A percentile compares a stretch with the other conserved stretches of the same genome.
Conservation (phyloP, 2,113 vertebrate genomes). For the Eolophus roseicapilla region DNA sequence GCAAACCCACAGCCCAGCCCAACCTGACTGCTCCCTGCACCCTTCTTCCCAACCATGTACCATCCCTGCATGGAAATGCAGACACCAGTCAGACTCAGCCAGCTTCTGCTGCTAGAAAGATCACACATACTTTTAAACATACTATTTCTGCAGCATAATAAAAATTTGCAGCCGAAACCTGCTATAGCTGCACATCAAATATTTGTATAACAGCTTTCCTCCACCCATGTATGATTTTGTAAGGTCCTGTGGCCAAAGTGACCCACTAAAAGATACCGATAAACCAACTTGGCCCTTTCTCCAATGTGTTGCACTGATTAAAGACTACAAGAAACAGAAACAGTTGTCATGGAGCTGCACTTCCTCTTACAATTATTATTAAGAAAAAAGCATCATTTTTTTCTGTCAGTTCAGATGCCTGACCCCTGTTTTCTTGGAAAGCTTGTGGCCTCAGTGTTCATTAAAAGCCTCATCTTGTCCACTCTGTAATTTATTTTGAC, state of each 20-base stretch:
- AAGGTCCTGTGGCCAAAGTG: not conserved
- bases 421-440: constrained; percentile 35
- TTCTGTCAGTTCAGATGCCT: constrained; percentile 11
- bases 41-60: not conserved
- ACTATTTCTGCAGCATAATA: not conserved
- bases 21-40: not conserved
- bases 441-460: constrained; percentile 9
- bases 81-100: not conserved
- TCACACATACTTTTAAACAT: not conserved
- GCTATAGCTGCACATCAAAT: not conserved
- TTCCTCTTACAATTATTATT: constrained; percentile 23
- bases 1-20: not conserved
- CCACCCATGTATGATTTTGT: not conserved
- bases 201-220: not conserved
- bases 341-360: constrained; percentile 30
- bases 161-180: not conserved
- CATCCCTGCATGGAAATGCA: fast-evolving
- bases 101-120: not conserved
- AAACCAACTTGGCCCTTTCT: not conserved
- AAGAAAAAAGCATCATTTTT: not conserved
- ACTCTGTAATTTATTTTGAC: constrained; percentile 53
- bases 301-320: not conserved
- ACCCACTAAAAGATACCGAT: not conserved
- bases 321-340: not conserved
- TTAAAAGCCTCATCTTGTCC: constrained; percentile 25